These are phyloP conservation scores for Pongo pygmaeus DNA, from an alignment of 2,113 vertebrate species.

Conservation along the genomic window DNA sequence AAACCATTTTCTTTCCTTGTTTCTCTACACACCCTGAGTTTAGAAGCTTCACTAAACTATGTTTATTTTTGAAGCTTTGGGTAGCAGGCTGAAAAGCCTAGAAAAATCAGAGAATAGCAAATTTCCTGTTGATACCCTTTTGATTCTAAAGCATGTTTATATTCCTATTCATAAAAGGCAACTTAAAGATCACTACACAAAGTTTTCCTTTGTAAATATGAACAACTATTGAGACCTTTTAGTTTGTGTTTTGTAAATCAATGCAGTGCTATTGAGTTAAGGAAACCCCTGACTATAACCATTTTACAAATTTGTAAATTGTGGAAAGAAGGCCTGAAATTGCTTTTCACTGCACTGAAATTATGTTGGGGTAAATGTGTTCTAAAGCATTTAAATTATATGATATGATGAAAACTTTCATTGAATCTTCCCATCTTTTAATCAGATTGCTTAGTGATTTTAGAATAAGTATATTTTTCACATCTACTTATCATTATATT, in stretches of 20 bases:
- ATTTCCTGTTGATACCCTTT: neutral
- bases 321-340: neutral
- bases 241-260: constrained; percentile 58
- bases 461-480: constrained; percentile 32
- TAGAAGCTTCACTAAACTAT: constrained; percentile 1
- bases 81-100: neutral
- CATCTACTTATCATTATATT: neutral
- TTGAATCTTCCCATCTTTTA: neutral
- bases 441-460: neutral
- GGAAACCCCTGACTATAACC: constrained; percentile 32
- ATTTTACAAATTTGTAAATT: constrained; percentile 65
- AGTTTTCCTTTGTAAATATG: constrained; percentile 58
- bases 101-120: neutral
- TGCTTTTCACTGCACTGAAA: neutral
- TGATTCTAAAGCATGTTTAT: constrained; percentile 49
- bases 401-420: constrained; percentile 44
- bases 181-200: constrained; percentile 47
- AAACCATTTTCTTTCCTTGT: neutral
- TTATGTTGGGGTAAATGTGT: neutral
- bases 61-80: neutral
- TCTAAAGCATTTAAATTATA: constrained; percentile 23
- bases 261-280: constrained; percentile 48
- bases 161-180: constrained; percentile 63
- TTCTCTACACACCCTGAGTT: neutral
- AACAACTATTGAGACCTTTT: constrained; percentile 40